These are phyloP conservation scores for Trachelus troglodyta DNA, from an alignment of 2,888 invertebrate species.

Conservation along the genomic window DNA sequence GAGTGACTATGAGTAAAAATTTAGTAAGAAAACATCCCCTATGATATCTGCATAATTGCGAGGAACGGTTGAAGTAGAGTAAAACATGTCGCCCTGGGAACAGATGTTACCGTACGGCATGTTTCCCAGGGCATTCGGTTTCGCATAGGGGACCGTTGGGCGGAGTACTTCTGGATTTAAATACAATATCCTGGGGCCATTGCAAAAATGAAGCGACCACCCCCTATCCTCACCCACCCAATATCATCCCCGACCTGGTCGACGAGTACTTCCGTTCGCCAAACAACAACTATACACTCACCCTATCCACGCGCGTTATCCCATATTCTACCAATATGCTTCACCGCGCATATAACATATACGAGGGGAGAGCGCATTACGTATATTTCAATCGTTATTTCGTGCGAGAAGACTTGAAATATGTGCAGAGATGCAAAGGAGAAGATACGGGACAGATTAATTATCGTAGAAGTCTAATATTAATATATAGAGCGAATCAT, in stretches of 20 bases:
- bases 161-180: constrained; percentile 41
- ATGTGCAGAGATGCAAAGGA: background rate
- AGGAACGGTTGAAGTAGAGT: background rate
- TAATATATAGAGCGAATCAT: background rate
- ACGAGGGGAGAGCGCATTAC: background rate
- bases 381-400: background rate
- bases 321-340: constrained; percentile 24
- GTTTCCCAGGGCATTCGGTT: constrained; percentile 41
- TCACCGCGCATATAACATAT: background rate
- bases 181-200: constrained; percentile 49
- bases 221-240: constrained; percentile 15
- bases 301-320: constrained; percentile 36
- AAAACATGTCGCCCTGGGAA: constrained; percentile 16
- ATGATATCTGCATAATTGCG: background rate
- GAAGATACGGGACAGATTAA: background rate
- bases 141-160: background rate
- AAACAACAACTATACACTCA: constrained; percentile 40
- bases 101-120: constrained; percentile 46
- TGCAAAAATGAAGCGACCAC: constrained; percentile 35
- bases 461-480: background rate
- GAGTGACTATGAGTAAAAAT: background rate
- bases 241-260: constrained; percentile 8
- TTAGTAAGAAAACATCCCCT: background rate
- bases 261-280: constrained; percentile 30
- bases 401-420: background rate